Evolutionary conservation across 2,113 vertebrate genomes (phyloP).

Genomic region (Sialia sialis): DNA sequence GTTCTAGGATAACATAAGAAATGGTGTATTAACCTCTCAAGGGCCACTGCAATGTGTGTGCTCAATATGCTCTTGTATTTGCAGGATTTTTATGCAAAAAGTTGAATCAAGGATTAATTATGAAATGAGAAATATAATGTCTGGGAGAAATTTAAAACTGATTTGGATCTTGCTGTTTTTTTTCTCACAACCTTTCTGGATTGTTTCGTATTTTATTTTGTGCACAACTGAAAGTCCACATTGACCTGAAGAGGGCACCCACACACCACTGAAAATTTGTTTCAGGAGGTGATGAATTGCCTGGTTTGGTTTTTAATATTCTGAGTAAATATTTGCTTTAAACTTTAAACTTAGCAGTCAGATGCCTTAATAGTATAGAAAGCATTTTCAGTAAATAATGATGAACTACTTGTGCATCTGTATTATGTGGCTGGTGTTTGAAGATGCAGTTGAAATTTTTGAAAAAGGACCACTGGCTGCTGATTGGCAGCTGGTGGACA

Average conservation of each 20-base stretch:
- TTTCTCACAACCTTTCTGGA: background rate
- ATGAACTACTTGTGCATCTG: background rate
- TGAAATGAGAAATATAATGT: background rate
- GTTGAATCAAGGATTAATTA: background rate
- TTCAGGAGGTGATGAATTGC: background rate
- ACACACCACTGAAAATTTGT: background rate
- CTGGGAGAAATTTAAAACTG: background rate
- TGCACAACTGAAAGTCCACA: background rate
- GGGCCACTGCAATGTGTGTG: background rate
- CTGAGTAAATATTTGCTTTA: background rate
- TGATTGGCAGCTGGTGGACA: background rate
- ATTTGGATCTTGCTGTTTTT: background rate
- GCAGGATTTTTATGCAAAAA: background rate
- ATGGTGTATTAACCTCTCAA: background rate
- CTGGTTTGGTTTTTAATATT: background rate
- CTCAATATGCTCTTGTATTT: background rate
- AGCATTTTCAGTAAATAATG: background rate
- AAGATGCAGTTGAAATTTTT: background rate
- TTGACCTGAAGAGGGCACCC: slow-evolving; percentile 64
- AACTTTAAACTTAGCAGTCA: background rate
- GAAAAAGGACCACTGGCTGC: background rate
- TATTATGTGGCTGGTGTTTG: background rate
- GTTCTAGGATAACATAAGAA: background rate
- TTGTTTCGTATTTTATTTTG: background rate
- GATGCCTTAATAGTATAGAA: background rate